phyloP scores from a whole-genome alignment of 1,140 invertebrate species.

The Pteromalus puparum region DNA sequence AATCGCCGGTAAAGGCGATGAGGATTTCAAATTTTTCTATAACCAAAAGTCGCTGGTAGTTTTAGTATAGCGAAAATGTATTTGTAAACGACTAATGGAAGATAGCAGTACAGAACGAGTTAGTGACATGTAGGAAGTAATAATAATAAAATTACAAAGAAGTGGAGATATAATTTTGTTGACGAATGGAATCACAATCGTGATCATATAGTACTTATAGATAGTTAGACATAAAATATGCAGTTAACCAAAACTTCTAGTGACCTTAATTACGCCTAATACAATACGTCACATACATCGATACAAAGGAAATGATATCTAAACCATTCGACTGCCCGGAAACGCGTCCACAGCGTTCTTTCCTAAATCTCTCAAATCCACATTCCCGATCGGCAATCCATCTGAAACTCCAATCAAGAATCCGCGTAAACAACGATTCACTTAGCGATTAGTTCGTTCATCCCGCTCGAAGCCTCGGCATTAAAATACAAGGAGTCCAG shows the following conservation, averaged over 20 bases:
- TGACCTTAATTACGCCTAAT: neutral
- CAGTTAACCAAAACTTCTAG: neutral
- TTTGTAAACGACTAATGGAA: too few species aligned
- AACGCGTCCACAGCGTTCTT: neutral
- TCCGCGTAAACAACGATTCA: constrained; percentile 30
- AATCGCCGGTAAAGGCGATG: neutral
- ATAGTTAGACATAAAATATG: too few species aligned
- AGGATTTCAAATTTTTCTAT: too few species aligned
- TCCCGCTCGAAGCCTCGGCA: neutral
- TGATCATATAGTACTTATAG: too few species aligned
- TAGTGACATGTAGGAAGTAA: too few species aligned
- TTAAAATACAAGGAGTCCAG: neutral
- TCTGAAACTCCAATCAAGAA: neutral
- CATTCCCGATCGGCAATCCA: neutral
- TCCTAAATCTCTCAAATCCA: neutral
- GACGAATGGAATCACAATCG: too few species aligned
- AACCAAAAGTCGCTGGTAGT: too few species aligned
- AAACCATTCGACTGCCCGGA: neutral
- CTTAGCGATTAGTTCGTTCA: constrained; percentile 7
- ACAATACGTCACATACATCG: neutral
- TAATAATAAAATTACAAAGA: too few species aligned
- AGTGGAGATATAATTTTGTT: too few species aligned
- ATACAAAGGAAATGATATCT: neutral
- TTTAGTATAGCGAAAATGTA: too few species aligned
- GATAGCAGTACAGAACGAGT: too few species aligned